Conservation (phyloP, 2,888 invertebrate genomes). For the Limnephilus lunatus region DNA sequence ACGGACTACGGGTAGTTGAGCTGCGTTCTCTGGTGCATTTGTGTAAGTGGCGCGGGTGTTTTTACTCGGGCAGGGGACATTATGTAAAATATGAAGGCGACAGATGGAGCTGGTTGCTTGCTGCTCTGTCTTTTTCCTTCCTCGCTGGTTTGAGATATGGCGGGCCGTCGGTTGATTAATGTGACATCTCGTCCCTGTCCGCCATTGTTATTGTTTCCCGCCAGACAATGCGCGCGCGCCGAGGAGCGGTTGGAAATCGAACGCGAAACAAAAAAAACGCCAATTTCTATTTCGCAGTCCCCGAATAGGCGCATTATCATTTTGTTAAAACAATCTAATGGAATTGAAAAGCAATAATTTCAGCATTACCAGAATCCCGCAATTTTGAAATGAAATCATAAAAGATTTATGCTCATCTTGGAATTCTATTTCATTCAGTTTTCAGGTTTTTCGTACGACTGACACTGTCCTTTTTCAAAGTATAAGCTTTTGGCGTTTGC, state of each 20-base stretch:
- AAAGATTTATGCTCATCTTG: neutral
- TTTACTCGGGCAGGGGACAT: slow-evolving; percentile 52
- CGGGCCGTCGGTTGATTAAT: slow-evolving; percentile 77
- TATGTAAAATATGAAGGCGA: slow-evolving; percentile 66
- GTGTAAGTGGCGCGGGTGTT: slow-evolving; percentile 39
- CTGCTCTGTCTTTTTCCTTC: slow-evolving; percentile 43
- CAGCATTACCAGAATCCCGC: neutral
- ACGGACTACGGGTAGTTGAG: neutral
- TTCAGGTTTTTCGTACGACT: neutral
- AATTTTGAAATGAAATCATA: neutral
- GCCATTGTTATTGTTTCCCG: slow-evolving; percentile 64
- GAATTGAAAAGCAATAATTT: neutral
- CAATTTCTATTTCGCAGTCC: slow-evolving; percentile 36
- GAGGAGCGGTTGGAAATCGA: slow-evolving; percentile 52
- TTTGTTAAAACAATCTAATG: slow-evolving; percentile 29
- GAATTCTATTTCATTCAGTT: neutral
- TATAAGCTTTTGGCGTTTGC: neutral
- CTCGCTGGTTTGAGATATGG: slow-evolving; percentile 76
- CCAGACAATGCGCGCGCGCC: slow-evolving; percentile 60
- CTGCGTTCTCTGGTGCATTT: slow-evolving; percentile 3
- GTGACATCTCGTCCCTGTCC: slow-evolving; percentile 72
- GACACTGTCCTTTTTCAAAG: neutral
- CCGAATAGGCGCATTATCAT: slow-evolving; percentile 11
- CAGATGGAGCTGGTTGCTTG: slow-evolving; percentile 56
- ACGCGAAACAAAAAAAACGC: slow-evolving; percentile 36